Conservation (phyloP, 1,140 invertebrate genomes). For the Magallana angulata region DNA sequence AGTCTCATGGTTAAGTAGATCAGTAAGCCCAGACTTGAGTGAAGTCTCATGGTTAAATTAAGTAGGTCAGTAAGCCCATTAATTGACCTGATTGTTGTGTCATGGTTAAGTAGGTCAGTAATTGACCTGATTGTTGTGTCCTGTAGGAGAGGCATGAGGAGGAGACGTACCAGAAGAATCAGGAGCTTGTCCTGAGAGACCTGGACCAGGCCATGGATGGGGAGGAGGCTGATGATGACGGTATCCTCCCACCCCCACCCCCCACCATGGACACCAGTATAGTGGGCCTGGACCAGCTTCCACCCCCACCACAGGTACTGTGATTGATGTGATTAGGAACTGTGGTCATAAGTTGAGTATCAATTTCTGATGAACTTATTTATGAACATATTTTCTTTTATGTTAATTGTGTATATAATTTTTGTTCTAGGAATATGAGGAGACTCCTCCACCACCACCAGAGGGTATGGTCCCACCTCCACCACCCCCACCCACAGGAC, state of each 20-base stretch:
- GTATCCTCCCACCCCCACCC: slow-evolving; percentile 26
- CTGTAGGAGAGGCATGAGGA: slow-evolving; percentile 55
- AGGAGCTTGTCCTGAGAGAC: slow-evolving; percentile 45
- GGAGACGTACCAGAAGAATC: slow-evolving; percentile 20
- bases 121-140: no score
- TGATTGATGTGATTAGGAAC: background rate
- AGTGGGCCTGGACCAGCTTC: slow-evolving; percentile 26
- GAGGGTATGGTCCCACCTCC: slow-evolving; percentile 45
- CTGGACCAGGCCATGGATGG: slow-evolving; percentile 54
- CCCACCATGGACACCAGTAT: slow-evolving; percentile 16
- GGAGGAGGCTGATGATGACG: slow-evolving; percentile 10
- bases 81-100: no score
- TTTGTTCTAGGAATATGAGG: slow-evolving; percentile 48
- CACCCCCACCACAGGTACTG: slow-evolving; percentile 55
- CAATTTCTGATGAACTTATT: background rate
- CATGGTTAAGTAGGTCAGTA: background rate
- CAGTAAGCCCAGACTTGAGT: no score
- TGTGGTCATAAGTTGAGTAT: background rate
- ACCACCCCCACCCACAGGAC: slow-evolving; percentile 54
- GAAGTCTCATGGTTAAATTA: no score
- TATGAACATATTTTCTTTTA: background rate
- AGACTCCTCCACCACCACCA: slow-evolving; percentile 47
- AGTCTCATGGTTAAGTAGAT: no score
- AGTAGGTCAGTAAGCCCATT: background rate
- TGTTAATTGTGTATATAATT: no score